These are phyloP conservation scores for Ahaetulla prasina DNA, from an alignment of 2,113 vertebrate species.

Conservation along the genomic window DNA sequence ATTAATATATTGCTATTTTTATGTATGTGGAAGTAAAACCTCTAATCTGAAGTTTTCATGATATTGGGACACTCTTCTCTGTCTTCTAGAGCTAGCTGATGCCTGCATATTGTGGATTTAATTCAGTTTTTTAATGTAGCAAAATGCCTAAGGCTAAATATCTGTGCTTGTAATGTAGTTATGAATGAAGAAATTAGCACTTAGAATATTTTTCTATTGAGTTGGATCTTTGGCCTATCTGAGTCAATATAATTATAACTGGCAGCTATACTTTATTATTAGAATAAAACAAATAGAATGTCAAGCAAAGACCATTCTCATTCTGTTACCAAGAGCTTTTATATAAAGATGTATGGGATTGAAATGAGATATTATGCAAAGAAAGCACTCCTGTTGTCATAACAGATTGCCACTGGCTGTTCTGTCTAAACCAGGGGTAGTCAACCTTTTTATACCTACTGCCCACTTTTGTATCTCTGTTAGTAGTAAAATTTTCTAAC, in stretches of 20 bases:
- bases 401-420: neutral
- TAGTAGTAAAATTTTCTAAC: too few relatives aligned
- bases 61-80: neutral
- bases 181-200: neutral
- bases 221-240: neutral
- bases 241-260: neutral
- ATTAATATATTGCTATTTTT: neutral
- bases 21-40: neutral
- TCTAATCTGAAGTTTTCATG: neutral
- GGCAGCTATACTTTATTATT: neutral
- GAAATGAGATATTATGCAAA: neutral
- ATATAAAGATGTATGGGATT: neutral
- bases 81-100: neutral
- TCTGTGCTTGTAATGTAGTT: neutral
- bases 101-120: neutral
- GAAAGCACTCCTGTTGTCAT: neutral
- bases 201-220: neutral
- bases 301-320: neutral
- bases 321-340: neutral
- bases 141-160: neutral
- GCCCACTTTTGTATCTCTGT: too few relatives aligned
- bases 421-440: too few relatives aligned
- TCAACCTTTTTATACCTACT: too few relatives aligned
- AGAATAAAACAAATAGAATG: neutral
- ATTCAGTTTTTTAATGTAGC: neutral